Evolutionary conservation across 2,113 vertebrate genomes (phyloP), one percentile per base, ranked within the genome.

Genomic region (Chaenogobius annularis): DNA sequence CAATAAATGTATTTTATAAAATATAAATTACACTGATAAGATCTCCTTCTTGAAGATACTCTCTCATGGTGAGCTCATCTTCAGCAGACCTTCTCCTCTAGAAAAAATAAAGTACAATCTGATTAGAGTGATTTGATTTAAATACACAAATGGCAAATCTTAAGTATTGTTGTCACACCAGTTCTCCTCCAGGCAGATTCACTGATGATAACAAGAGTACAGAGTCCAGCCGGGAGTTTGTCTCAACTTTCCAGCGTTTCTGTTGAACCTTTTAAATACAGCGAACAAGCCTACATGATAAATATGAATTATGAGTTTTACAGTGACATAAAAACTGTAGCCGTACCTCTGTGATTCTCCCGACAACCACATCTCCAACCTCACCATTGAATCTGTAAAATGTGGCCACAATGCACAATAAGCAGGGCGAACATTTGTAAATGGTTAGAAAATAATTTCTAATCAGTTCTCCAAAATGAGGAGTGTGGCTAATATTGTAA

Each of bases 231-330:
- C 97, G 91, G 7, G 97, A 96, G 76, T 98, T 98, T 0, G 96
- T 98, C 85, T 99, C 97, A 66, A 99, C 96, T 83, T 99, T 99
- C 98, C 98, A 99, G 17, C 98, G 92, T 74, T 97, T 99, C 91
- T 99, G 98, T 50, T 98, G 98, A 37, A 98, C 98, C 98, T 98
- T 43, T 5, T 19, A 12, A 63, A 63, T 43, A 63, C 26, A 19
- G 15, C 20, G 17, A 2, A 47, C 6, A 67, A 7, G 43, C 8
- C 10, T 31, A 46, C 37, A 3, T 31, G 26, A 31, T 31, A 4
- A 31, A 31, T 20, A 52, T 52, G 19, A n/a, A 63, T 20, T 37
- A n/a, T 9, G 7, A 66, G 1, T 46, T 8, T 23, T 5, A 69
- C 17, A 62, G 15, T 17, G 0, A 47, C 13, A 17, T 26, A 14